Evolutionary conservation across 2,113 vertebrate species (phyloP).

Genomic region (Eulemur rufifrons): DNA sequence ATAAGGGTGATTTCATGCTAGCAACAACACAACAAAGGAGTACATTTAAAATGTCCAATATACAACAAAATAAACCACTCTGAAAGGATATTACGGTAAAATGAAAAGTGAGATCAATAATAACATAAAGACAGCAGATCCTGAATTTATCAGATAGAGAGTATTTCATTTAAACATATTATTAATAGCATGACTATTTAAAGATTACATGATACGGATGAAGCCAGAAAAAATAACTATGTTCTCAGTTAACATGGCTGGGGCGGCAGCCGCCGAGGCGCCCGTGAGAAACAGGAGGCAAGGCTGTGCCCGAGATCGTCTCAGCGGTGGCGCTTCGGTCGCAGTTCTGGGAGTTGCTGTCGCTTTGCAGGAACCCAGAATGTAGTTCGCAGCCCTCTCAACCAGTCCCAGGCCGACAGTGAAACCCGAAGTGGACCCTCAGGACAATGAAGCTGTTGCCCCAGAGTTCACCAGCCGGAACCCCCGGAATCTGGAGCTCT

Average conservation of each 20-base stretch:
- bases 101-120: neutral
- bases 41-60: neutral
- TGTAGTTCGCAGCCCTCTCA: slow-evolving; percentile 65
- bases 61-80: neutral
- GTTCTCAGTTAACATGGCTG: too few relatives aligned
- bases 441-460: slow-evolving; percentile 87
- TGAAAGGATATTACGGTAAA: neutral
- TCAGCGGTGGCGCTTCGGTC: slow-evolving; percentile 75
- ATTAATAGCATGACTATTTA: neutral
- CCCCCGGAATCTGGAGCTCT: slow-evolving; percentile 93
- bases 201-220: neutral
- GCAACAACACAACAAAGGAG: neutral
- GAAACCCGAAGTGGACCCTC: slow-evolving; percentile 73
- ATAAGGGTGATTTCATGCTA: neutral
- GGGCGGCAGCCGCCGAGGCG: too few relatives aligned
- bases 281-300: too few relatives aligned
- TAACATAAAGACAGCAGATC: neutral
- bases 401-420: slow-evolving; percentile 58
- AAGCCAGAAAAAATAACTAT: neutral
- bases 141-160: neutral
- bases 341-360: neutral
- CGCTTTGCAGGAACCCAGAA: slow-evolving; percentile 48
- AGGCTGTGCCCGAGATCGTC: neutral
- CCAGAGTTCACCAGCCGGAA: slow-evolving; percentile 94
- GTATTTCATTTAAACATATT: neutral